A percentile compares a stretch with the other conserved stretches of the same genome.
phyloP scores from a whole-genome alignment of 1,140 invertebrate species.

The Panonychus citri region DNA sequence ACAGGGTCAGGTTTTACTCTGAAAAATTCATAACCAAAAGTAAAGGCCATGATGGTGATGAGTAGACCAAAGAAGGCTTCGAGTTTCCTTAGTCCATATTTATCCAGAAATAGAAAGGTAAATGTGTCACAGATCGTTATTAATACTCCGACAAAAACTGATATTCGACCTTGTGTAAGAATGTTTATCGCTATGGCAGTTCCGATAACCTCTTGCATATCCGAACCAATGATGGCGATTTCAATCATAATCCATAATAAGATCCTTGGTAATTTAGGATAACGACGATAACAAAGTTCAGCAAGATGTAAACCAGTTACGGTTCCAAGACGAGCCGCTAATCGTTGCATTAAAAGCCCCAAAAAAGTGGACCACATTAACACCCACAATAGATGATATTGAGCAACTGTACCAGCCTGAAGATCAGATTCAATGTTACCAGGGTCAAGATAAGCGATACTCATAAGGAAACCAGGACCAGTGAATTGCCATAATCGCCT shows the following conservation, averaged over 20 bases:
- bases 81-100: constrained; percentile 67
- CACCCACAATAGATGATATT: constrained; percentile 72
- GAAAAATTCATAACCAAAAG: constrained; percentile 76
- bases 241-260: constrained; percentile 82
- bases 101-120: constrained; percentile 74
- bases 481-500: constrained; percentile 75
- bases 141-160: constrained; percentile 58
- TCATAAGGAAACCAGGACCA: constrained; percentile 70
- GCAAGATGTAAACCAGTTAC: constrained; percentile 54
- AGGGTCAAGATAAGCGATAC: constrained; percentile 76
- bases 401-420: constrained; percentile 49
- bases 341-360: constrained; percentile 60
- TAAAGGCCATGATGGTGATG: constrained; percentile 59
- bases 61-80: constrained; percentile 65
- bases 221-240: constrained; percentile 76
- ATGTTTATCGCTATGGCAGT: constrained; percentile 71
- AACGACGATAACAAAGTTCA: constrained; percentile 54
- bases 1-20: constrained; percentile 42
- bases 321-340: constrained; percentile 56
- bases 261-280: constrained; percentile 47
- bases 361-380: constrained; percentile 62
- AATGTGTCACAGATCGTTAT: constrained; percentile 76
- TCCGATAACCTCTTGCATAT: constrained; percentile 82
- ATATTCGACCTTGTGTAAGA: constrained; percentile 48
- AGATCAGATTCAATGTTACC: constrained; percentile 82